phyloP scores from a whole-genome alignment of 2,888 invertebrate genomes.

The Busseola fusca region DNA sequence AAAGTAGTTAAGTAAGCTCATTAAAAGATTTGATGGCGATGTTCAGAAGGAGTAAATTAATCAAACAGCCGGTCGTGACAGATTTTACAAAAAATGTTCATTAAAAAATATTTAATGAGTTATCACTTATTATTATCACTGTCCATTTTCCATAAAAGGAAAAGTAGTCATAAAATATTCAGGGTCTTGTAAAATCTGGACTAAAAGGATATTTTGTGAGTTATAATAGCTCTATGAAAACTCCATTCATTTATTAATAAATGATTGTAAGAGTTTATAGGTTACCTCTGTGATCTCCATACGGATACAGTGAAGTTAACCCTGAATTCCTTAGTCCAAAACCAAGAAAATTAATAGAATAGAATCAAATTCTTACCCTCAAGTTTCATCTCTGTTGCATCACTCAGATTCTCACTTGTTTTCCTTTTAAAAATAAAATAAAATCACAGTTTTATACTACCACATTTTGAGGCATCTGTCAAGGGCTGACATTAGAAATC shows the following conservation, averaged over 20 bases:
- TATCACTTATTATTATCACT: no score
- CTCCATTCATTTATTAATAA: neutral
- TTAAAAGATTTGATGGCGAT: neutral
- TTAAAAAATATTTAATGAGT: neutral
- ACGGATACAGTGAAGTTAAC: neutral
- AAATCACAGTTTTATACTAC: slow-evolving; percentile 53
- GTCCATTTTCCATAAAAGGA: neutral
- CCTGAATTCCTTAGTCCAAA: neutral
- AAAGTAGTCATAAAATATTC: neutral
- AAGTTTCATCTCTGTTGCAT: slow-evolving; percentile 72
- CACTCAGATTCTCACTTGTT: slow-evolving; percentile 61
- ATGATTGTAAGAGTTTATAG: slow-evolving; percentile 20
- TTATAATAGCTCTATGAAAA: neutral
- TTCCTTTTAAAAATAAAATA: slow-evolving; percentile 63
- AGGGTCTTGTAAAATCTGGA: neutral
- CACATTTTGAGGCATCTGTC: slow-evolving; percentile 67
- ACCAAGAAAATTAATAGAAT: neutral
- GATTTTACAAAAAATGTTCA: neutral
- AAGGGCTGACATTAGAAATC: slow-evolving; percentile 78
- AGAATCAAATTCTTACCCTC: slow-evolving; percentile 68
- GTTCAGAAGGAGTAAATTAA: neutral
- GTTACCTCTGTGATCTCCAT: slow-evolving; percentile 19
- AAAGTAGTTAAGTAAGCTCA: slow-evolving; percentile 12
- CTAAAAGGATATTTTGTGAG: neutral
- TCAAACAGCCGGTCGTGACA: neutral